These are phyloP conservation scores for Drosophila albomicans DNA, from an alignment of 1,140 invertebrate genomes.

Conservation along the genomic window DNA sequence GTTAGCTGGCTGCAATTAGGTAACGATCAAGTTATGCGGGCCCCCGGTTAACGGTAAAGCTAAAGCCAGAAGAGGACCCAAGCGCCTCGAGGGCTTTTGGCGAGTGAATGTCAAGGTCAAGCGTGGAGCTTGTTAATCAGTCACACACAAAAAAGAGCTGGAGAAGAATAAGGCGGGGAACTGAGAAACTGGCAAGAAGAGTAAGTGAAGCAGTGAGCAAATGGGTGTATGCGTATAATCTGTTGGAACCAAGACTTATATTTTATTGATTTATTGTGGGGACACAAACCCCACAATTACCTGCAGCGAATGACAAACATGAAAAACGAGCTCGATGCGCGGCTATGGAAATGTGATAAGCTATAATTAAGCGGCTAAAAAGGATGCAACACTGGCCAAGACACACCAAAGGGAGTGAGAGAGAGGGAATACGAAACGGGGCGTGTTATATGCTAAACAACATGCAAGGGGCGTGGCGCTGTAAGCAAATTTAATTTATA, in stretches of 20 bases:
- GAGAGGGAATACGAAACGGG: slow-evolving; percentile 24
- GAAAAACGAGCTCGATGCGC: slow-evolving; percentile 80
- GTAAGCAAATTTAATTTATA: slow-evolving; percentile 84
- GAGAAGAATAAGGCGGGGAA: not conserved
- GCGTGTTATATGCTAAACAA: slow-evolving; percentile 83
- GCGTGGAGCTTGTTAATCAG: slow-evolving; percentile 15
- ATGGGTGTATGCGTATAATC: slow-evolving; percentile 13
- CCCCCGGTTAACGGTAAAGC: slow-evolving; percentile 43
- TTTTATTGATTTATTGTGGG: slow-evolving; percentile 64
- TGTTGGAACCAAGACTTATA: not conserved
- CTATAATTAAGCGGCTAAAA: slow-evolving; percentile 79
- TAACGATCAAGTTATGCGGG: slow-evolving; percentile 44
- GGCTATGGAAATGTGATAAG: slow-evolving; percentile 83
- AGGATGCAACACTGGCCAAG: slow-evolving; percentile 44
- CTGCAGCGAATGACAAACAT: slow-evolving; percentile 73
- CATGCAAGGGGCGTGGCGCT: slow-evolving; percentile 79
- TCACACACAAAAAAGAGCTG: not conserved
- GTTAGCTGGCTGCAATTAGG: slow-evolving; percentile 64
- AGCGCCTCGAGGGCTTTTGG: not conserved
- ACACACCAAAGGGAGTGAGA: not conserved
- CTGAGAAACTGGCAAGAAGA: not conserved
- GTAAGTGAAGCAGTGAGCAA: not conserved
- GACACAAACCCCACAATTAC: slow-evolving; percentile 41
- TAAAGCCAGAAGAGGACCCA: slow-evolving; percentile 10
- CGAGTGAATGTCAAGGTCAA: slow-evolving; percentile 51